Percentiles rank a stretch among this genome's conserved stretches.
These are phyloP conservation scores for Pseudomyrmex flavicornis DNA, from an alignment of 1,140 invertebrate genomes.

Conservation along the genomic window DNA sequence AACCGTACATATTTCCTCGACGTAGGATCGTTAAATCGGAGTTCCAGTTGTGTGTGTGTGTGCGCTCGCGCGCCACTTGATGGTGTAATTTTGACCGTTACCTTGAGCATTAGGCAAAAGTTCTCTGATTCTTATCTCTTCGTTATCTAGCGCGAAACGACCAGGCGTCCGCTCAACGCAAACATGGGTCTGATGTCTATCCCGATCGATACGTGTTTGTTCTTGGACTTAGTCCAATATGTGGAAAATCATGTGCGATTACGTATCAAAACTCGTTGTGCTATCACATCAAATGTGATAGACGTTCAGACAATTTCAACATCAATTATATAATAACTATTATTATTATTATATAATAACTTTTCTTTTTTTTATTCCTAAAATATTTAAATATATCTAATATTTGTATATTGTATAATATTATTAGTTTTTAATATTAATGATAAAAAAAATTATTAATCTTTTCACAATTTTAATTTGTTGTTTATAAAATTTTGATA, in stretches of 20 bases:
- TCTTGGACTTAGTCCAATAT: slow-evolving; percentile 26
- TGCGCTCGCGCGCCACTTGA: background rate
- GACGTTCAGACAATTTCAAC: background rate
- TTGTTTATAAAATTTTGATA: background rate
- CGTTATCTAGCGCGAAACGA: background rate
- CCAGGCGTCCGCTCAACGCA: background rate
- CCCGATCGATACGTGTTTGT: slow-evolving; percentile 34
- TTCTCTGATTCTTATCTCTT: slow-evolving; percentile 25
- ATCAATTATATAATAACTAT: too few species aligned
- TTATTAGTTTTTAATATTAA: background rate
- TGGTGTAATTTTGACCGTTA: background rate
- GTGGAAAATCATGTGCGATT: background rate
- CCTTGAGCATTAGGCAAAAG: slow-evolving; percentile 1
- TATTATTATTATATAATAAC: background rate
- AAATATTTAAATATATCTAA: too few species aligned
- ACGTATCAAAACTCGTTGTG: background rate
- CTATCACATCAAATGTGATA: background rate
- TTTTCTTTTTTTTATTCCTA: too few species aligned
- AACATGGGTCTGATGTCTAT: slow-evolving; percentile 24
- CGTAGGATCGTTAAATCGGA: background rate
- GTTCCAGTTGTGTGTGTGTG: background rate
- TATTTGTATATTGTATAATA: too few species aligned
- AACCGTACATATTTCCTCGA: background rate
- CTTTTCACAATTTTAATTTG: background rate
- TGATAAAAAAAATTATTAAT: background rate